Base-by-base conservation (phyloP, 1,140 invertebrate genomes). In the Leptinotarsa undecemlineata region DNA sequence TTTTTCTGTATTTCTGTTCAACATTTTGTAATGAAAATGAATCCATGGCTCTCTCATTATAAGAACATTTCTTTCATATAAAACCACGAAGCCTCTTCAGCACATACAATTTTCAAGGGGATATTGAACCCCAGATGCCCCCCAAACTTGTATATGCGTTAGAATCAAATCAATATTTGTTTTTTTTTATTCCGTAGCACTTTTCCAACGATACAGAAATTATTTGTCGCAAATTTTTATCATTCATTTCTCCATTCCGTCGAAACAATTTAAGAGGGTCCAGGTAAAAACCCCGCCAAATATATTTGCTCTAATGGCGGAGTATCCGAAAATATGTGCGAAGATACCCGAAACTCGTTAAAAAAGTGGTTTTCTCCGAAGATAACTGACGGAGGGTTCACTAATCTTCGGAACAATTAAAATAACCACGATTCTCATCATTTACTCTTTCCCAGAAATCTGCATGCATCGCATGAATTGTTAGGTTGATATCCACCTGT, bases 261-360 rank as follows among this genome's bases (percentile, higher is more conserved):
- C 51, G 51, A n/a, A 57, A 57, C 51, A 57, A 57, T 57, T 57
- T 57, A 57, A 57, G 51, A 57, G 51, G 51, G 51, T 57, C 51
- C 51, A 57, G 51, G 51, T 57, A 57, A 57, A 57, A 57, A 57
- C 17, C 33, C 51, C 51, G 51, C 51, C 51, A 57, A 57, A 57
- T 57, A 57, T 57, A 57, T 57, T 57, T 57, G n/a, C 51, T 57
- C 51, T 57, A 57, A 57, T 57, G 51, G 51, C 51, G 51, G 51
- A 57, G 51, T 57, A 14, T 15, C 51, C 51, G 17, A 57, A 57
- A 57, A 15, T 57, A 57, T 57, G 51, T 57, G n/a, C 51, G 26
- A 1, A 26, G 51, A 57, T 57, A 57, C n/a, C 13, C 51, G 14
- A 57, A 57, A 57, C 51, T 57, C 51, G 51, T 57, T 57, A 57